Percentiles rank a stretch among this genome's conserved stretches.
phyloP scores from a whole-genome alignment of 2,797 vertebrate genomes.

The Chaetodon trifasciatus region DNA sequence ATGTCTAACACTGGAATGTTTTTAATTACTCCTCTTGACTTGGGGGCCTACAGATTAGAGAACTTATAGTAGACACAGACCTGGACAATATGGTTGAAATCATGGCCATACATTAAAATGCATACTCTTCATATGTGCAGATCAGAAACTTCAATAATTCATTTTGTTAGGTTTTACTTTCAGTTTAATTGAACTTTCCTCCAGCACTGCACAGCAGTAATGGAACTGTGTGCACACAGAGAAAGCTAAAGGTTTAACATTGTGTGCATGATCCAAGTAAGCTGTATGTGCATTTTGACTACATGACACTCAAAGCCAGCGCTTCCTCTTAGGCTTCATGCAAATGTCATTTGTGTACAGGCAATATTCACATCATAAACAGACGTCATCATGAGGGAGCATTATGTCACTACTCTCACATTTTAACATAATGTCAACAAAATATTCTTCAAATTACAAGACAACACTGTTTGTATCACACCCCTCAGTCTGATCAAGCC shows the following conservation, averaged over 20 bases:
- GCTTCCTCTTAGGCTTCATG: background rate
- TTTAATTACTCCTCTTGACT: background rate
- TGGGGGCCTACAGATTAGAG: too few relatives aligned
- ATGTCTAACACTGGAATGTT: background rate
- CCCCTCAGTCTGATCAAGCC: slow-evolving; percentile 42
- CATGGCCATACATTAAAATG: background rate
- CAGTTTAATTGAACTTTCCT: background rate
- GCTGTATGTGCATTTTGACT: background rate
- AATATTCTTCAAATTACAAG: slow-evolving; percentile 50
- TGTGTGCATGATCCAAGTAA: background rate
- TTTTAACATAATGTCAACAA: slow-evolving; percentile 43
- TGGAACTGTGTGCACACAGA: too few relatives aligned
- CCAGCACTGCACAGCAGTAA: background rate
- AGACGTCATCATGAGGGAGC: background rate
- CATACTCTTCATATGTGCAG: background rate
- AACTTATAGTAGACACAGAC: background rate
- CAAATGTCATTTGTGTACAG: background rate
- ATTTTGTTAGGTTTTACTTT: too few relatives aligned
- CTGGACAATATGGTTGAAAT: background rate
- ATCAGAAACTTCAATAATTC: background rate
- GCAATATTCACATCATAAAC: slow-evolving; percentile 18
- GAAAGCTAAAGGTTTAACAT: background rate
- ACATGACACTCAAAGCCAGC: background rate
- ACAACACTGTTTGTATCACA: slow-evolving; percentile 48
- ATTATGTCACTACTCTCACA: slow-evolving; percentile 37